Evolutionary conservation across 2,888 invertebrate genomes (phyloP).

Genomic region (Agriopis aurantiaria): DNA sequence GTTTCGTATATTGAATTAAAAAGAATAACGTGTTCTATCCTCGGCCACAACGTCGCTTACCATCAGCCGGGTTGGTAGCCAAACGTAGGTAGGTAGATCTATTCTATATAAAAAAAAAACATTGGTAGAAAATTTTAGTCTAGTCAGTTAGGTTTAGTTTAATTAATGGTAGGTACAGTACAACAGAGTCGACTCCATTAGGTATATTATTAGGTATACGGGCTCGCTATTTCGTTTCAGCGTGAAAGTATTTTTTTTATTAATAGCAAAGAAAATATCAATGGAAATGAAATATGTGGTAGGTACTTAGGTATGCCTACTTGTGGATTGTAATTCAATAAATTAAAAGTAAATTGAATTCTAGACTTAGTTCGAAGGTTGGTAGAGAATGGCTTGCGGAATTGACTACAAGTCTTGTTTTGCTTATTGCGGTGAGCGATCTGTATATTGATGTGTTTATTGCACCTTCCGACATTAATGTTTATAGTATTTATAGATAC

Average conservation of each 20-base stretch:
- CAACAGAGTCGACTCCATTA: too few relatives aligned
- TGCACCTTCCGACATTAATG: constrained; percentile 22
- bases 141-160: too few relatives aligned
- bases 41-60: too few relatives aligned
- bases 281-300: constrained; percentile 3
- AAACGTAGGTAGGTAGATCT: too few relatives aligned
- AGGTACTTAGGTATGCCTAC: neutral
- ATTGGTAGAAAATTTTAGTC: too few relatives aligned
- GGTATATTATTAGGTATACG: too few relatives aligned
- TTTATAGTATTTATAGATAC: neutral
- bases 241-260: neutral
- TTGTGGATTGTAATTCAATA: constrained; percentile 20
- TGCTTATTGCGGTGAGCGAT: constrained; percentile 29
- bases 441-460: constrained; percentile 27
- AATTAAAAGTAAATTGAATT: constrained; percentile 31
- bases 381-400: constrained; percentile 38
- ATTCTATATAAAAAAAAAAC: too few relatives aligned
- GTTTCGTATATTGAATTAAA: too few relatives aligned
- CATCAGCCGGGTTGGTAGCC: too few relatives aligned
- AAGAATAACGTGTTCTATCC: too few relatives aligned
- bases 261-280: neutral
- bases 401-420: constrained; percentile 33
- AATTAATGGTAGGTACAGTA: too few relatives aligned
- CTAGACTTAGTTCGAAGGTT: constrained; percentile 40
- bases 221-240: too few relatives aligned